Evolutionary conservation across 2,888 invertebrate genomes (phyloP).

Genomic region (Melieria picta): DNA sequence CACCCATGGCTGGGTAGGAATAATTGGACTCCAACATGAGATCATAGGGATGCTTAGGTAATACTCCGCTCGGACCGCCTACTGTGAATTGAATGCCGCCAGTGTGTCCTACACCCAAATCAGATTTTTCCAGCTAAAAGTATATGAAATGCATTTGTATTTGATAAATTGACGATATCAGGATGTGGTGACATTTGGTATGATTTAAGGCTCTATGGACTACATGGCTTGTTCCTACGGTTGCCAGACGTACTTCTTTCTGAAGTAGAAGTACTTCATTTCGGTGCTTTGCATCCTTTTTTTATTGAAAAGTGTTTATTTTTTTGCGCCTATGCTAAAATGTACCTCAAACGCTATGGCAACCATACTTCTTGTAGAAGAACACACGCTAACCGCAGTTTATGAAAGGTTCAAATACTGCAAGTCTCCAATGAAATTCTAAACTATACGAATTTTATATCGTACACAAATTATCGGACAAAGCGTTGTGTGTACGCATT

Average conservation of each 20-base stretch:
- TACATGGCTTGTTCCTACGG: no score
- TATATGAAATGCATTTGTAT: background rate
- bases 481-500: background rate
- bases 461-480: background rate
- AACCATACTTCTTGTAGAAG: no score
- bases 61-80: constrained; percentile 61
- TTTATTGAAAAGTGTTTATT: no score
- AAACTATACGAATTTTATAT: background rate
- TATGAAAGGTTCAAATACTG: no score
- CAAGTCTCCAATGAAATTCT: no score
- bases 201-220: background rate
- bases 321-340: no score
- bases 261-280: no score
- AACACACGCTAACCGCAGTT: no score
- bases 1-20: constrained; percentile 62
- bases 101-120: constrained; percentile 57
- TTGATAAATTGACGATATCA: background rate
- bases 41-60: constrained; percentile 61
- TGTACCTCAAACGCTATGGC: no score
- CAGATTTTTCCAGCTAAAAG: constrained; percentile 54
- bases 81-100: constrained; percentile 63
- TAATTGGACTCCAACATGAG: constrained; percentile 55
- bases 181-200: background rate
- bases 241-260: no score
- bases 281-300: no score